A percentile compares a stretch with the other conserved stretches of the same genome.
Conservation (phyloP, 2,888 invertebrate genomes). For the Toxonevra muliebris region DNA sequence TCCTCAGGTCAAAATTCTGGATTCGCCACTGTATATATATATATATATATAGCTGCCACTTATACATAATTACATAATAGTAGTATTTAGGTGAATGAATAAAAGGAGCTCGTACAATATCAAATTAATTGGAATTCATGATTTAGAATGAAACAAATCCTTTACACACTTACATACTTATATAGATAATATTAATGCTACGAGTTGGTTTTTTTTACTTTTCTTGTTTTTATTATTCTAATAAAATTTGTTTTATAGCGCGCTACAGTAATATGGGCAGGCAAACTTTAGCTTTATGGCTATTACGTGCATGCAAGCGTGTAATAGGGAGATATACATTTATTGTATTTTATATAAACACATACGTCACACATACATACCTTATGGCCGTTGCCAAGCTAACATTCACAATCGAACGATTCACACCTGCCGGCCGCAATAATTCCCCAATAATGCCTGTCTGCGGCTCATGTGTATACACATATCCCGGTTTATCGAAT, state of each 20-base stretch:
- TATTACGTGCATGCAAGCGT: not conserved
- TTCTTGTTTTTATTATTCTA: too few species aligned
- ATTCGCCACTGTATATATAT: too few species aligned
- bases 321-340: not conserved
- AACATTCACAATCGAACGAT: slow-evolving; percentile 61
- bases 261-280: too few species aligned
- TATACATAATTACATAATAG: too few species aligned
- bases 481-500: slow-evolving; percentile 73
- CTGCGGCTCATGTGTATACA: slow-evolving; percentile 67
- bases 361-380: slow-evolving; percentile 49
- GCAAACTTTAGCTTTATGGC: too few species aligned
- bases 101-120: slow-evolving; percentile 58
- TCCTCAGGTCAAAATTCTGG: too few species aligned
- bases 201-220: too few species aligned
- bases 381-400: slow-evolving; percentile 59
- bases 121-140: slow-evolving; percentile 60
- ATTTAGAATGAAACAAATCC: too few species aligned
- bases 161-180: not conserved
- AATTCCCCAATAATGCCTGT: slow-evolving; percentile 63
- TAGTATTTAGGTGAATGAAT: slow-evolving; percentile 27
- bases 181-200: not conserved
- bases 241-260: too few species aligned
- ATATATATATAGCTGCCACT: too few species aligned
- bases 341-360: not conserved
- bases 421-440: slow-evolving; percentile 58